Conservation (phyloP, 2,888 invertebrate genomes). For the Diploptera punctata region DNA sequence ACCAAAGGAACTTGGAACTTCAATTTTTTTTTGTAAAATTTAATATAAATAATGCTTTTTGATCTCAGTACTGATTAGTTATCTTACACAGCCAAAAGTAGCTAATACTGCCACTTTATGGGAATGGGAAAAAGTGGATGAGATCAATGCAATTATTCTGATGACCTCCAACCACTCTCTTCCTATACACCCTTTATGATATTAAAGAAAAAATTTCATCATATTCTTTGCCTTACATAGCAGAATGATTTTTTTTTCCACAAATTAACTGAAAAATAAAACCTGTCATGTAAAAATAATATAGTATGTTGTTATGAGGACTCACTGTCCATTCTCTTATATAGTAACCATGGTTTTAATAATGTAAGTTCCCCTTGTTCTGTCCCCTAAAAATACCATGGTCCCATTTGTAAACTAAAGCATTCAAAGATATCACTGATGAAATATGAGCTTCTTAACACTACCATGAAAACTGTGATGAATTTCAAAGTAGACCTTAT, state of each 20-base stretch:
- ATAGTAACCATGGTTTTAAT: conserved; percentile 26
- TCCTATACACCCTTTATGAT: not conserved
- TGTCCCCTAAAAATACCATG: conserved; percentile 26
- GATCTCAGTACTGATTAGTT: not conserved
- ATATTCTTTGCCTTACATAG: not conserved
- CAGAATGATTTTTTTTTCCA: not conserved
- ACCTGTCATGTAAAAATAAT: conserved; percentile 6
- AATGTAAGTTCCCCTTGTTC: conserved; percentile 1
- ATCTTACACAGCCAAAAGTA: conserved; percentile 12
- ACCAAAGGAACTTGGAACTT: not conserved
- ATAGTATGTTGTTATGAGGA: not conserved
- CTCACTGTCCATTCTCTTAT: conserved; percentile 5
- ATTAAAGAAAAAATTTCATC: not conserved
- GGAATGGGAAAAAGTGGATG: conserved; percentile 1
- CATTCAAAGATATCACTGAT: conserved; percentile 6
- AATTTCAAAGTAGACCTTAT: too few species aligned
- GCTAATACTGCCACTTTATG: not conserved
- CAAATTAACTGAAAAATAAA: conserved; percentile 1
- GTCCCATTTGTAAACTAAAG: conserved; percentile 28
- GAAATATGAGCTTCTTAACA: not conserved
- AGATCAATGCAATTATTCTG: not conserved
- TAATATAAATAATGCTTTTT: conserved; percentile 3
- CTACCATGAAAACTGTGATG: not conserved
- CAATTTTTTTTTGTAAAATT: not conserved
- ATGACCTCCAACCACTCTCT: not conserved